These are phyloP conservation scores for Oryzias curvinotus DNA, from an alignment of 2,113 vertebrate species.

Conservation along the genomic window DNA sequence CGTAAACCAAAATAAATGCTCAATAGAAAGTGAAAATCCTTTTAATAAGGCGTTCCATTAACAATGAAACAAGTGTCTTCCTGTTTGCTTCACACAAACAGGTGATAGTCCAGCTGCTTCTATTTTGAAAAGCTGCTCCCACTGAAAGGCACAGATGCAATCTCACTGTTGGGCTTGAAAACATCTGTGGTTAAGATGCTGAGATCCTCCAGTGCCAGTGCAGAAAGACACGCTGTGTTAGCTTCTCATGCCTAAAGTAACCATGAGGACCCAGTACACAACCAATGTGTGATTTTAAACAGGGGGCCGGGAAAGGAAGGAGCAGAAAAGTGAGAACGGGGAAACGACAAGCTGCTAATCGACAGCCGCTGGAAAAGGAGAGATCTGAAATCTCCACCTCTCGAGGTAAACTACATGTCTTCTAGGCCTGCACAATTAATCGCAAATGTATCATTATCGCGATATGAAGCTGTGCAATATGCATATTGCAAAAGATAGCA, in stretches of 20 bases:
- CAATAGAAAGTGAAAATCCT: background rate
- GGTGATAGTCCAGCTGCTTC: conserved; percentile 57
- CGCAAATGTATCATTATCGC: too few species aligned
- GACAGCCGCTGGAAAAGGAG: conserved; percentile 16
- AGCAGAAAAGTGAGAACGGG: conserved; percentile 37
- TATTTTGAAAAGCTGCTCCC: conserved; percentile 52
- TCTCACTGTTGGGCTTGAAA: conserved; percentile 67
- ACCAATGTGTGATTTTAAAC: conserved; percentile 20
- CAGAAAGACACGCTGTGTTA: conserved; percentile 16
- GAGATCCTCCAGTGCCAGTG: conserved; percentile 35
- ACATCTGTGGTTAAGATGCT: conserved; percentile 54
- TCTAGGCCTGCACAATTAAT: conserved; percentile 4
- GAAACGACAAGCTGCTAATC: conserved; percentile 58
- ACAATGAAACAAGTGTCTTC: conserved; percentile 5
- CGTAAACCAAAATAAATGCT: too few species aligned
- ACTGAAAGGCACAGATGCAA: conserved; percentile 33
- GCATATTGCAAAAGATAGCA: too few species aligned
- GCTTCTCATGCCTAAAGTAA: conserved; percentile 29
- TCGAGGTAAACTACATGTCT: conserved; percentile 32
- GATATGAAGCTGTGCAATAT: too few species aligned
- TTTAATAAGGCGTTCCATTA: background rate
- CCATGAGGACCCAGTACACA: conserved; percentile 16
- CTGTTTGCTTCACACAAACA: conserved; percentile 38
- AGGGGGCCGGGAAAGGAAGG: conserved; percentile 25
- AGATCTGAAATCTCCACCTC: conserved; percentile 24